A percentile compares a stretch with the other conserved stretches of the same genome.
Evolutionary conservation across 2,888 invertebrate species (phyloP).

Genomic region (Temnothorax ravouxi): DNA sequence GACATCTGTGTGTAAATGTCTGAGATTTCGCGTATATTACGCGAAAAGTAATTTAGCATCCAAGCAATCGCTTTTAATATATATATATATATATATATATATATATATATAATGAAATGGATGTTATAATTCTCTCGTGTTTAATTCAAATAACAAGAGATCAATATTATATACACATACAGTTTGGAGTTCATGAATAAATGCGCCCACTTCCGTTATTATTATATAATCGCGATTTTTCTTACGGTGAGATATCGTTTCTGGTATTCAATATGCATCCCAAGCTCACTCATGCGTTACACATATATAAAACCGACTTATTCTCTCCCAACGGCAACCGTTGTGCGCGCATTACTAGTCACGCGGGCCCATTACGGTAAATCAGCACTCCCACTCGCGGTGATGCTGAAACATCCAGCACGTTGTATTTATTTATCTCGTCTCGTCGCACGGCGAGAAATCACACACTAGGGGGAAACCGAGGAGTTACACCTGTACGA

Average conservation of each 20-base stretch:
- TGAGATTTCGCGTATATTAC: not conserved
- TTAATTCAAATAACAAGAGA: not conserved
- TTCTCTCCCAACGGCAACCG: constrained; percentile 47
- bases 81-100: not conserved
- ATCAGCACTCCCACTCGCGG: constrained; percentile 34
- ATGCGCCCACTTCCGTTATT: constrained; percentile 1
- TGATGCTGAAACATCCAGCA: constrained; percentile 17
- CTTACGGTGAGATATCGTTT: constrained; percentile 17
- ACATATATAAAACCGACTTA: constrained; percentile 39
- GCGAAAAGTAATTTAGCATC: not conserved
- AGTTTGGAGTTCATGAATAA: not conserved
- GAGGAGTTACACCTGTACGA: constrained; percentile 55
- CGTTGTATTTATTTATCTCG: constrained; percentile 42
- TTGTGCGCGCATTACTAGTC: constrained; percentile 32
- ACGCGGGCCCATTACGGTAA: constrained; percentile 37
- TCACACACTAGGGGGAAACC: constrained; percentile 1
- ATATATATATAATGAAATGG: not conserved
- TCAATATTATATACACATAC: not conserved
- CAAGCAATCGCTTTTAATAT: not conserved
- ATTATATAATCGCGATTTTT: constrained; percentile 40
- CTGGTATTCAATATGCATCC: constrained; percentile 24
- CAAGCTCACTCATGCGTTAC: constrained; percentile 27
- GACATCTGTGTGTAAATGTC: not conserved
- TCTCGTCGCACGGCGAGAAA: constrained; percentile 37
- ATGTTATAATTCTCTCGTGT: not conserved